Evolutionary conservation across 2,888 invertebrate species (phyloP), one percentile per base, ranked within the genome.

Genomic region (Pterostichus madidus): DNA sequence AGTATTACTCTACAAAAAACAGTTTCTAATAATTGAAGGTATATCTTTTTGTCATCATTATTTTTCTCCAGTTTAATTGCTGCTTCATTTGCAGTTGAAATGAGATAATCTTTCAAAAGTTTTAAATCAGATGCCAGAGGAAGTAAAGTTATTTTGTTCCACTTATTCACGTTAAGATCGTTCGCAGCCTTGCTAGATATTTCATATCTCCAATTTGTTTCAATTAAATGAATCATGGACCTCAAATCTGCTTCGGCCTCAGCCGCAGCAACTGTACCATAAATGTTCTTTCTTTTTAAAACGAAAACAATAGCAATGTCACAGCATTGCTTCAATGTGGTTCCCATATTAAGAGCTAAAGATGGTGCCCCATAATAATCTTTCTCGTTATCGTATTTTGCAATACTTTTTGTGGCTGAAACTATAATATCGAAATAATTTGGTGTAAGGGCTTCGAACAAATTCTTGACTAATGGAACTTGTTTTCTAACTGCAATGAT

Each of bases 1-100:
- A 86, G 35, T 7, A 87, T 17, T n/a, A 86, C 75, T 24, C 85
- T 71, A 76, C 86, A 87, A 83, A 79, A 87, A 8, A 85, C 53
- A 2, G 84, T 84, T 84, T 86, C 85, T 32, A 86, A 11, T 49
- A 86, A 80, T 7, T 32, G 75, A 13, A 44, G 39, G 15, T 15
- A 84, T 7, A 80, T 52, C 15, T 61, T 78, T 73, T 13, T 35
- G 73, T 85, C 79, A n/a, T 32, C 3, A 71, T 15, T 77, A 82
- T 84, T 83, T 44, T 35, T 39, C 13, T 78, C 56, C 13, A 59
- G 13, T 78, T 61, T 80, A 31, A 3, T 35, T 44, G 39, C 76
- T 24, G 31, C 49, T 31, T 10, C 7, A 31, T 64, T 79, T 49
- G 79, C 44, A 10, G n/a, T 64, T 64, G 39, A 32, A 46, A 49